phyloP scores from a whole-genome alignment of 2,797 vertebrate species.

The Perodicticus potto region DNA sequence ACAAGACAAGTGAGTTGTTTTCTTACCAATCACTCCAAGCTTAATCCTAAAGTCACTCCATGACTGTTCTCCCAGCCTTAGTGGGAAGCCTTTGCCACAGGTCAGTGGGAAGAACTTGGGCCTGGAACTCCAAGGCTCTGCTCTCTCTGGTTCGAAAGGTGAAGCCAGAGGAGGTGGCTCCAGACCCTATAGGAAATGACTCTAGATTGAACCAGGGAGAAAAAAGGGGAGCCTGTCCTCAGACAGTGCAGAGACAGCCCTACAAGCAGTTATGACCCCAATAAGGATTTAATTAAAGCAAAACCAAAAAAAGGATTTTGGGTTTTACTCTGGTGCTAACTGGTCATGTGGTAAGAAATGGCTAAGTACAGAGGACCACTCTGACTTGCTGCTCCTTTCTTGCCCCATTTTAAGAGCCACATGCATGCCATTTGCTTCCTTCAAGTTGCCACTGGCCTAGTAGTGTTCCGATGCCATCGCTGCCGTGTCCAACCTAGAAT shows the following conservation, averaged over 20 bases:
- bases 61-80: neutral
- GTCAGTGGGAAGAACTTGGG: neutral
- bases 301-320: neutral
- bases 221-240: no score
- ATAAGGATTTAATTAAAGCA: neutral
- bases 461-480: accelerated
- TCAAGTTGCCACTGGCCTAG: neutral
- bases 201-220: neutral
- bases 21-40: neutral
- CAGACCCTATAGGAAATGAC: neutral
- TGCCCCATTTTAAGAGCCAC: no score
- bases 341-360: neutral
- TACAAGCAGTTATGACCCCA: no score
- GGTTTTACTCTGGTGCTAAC: neutral
- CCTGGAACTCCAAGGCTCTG: neutral
- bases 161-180: neutral
- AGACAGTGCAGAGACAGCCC: no score
- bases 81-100: neutral
- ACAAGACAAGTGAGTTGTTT: neutral
- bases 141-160: neutral
- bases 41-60: neutral
- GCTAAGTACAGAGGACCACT: neutral
- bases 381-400: neutral
- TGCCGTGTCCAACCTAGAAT: accelerated
- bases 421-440: accelerated